Base-by-base conservation (phyloP, 2,888 invertebrate genomes). In the Aplocera efformata region DNA sequence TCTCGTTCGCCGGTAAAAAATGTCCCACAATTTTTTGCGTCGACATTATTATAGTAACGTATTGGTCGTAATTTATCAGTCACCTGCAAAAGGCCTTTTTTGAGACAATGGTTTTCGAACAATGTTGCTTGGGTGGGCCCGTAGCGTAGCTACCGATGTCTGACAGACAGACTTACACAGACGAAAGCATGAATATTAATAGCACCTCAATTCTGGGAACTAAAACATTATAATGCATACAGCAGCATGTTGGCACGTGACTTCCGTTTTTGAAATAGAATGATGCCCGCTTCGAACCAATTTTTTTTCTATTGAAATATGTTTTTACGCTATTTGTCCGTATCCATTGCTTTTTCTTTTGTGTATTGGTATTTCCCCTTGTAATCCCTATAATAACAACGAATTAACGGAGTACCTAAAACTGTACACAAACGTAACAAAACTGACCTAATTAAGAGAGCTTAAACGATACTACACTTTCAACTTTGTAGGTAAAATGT, bases 231-330 rank as follows among this genome's bases (percentile, higher is more conserved):
- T 66, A 69, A 68, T 77, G 76, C 74, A 70, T 64, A 63, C 71
- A 60, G 54, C 52, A 67, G 57, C 69, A 60, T 63, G 64, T 58
- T 53, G 60, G 65, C 75, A 71, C 77, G 80, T 77, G 79, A 83
- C 78, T 81, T 81, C 83, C 82, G 80, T 50, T 71, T 71, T 74
- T 70, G 63, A 83, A 80, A 80, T 79, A 77, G 77, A 78, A 54
- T 58, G 63, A 67, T 57, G 60, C 46, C 58, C 20, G 37, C 41
- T 40, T 43, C 26, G 55, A 40, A 41, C 46, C 20, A 32, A 10
- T 26, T 31, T 26, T 13, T 29, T 9, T 28, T 3, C 28, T 11
- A 5, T 10, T 1, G 1, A 17, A n/a, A n/a, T n/a, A n/a, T n/a
- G n/a, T n/a, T n/a, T n/a, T n/a, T n/a, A n/a, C n/a, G n/a, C n/a